These are phyloP conservation scores for Opisthocomus hoazin DNA, from an alignment of 2,113 vertebrate genomes.

Conservation along the genomic window DNA sequence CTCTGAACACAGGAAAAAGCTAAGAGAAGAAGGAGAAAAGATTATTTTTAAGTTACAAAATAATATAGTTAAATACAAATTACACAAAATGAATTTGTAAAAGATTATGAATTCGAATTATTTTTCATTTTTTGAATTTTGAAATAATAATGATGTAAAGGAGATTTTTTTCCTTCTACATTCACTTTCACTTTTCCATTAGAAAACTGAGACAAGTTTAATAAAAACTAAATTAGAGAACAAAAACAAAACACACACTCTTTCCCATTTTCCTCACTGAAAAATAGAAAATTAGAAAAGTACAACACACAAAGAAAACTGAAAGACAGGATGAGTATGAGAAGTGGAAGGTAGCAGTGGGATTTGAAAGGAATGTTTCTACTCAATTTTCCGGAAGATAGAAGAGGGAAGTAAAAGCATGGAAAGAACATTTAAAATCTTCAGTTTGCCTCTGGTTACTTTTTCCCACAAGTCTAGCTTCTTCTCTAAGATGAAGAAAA, in stretches of 20 bases:
- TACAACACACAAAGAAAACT: not conserved
- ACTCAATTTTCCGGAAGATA: not conserved
- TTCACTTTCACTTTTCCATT: not conserved
- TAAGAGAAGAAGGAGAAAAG: not conserved
- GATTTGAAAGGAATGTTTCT: not conserved
- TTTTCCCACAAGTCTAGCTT: not conserved
- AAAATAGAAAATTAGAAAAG: not conserved
- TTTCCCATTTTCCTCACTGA: not conserved
- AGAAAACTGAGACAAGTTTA: not conserved
- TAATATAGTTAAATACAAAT: not conserved
- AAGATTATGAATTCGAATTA: not conserved
- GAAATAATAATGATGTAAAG: not conserved
- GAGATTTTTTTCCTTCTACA: not conserved
- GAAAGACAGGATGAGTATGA: not conserved
- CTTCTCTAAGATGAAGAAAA: not conserved
- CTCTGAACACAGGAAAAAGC: not conserved
- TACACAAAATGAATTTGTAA: not conserved
- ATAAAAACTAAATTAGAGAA: not conserved
- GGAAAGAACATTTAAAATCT: not conserved
- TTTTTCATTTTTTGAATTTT: not conserved
- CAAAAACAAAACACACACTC: not conserved
- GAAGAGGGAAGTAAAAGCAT: not conserved
- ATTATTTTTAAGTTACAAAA: not conserved
- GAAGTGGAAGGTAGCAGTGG: not conserved
- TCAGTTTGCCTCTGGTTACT: not conserved